A percentile compares a stretch with the other conserved stretches of the same genome.
Conservation (phyloP, 2,113 vertebrate species). For the Danio rerio region DNA sequence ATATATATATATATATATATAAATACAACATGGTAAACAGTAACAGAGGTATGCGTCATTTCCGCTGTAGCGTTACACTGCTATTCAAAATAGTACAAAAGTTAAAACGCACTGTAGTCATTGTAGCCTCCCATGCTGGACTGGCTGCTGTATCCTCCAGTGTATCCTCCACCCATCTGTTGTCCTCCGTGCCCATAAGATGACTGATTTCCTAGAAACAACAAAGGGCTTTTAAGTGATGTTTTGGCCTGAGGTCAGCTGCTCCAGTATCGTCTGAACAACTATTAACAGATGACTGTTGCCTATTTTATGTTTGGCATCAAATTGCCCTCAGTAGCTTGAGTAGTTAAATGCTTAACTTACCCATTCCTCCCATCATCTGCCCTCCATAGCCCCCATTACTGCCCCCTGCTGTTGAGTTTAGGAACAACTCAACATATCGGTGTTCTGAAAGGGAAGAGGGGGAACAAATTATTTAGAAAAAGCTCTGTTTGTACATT, state of each 20-base stretch:
- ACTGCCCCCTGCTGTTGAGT: constrained; percentile 97
- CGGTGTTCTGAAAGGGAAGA: constrained; percentile 85
- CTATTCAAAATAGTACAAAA: constrained; percentile 19
- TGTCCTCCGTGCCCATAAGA: constrained; percentile 85
- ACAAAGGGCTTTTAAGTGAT: background rate
- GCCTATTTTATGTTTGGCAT: background rate
- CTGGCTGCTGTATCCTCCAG: constrained; percentile 93
- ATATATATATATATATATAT: no score
- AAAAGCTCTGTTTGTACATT: background rate
- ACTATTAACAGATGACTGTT: background rate
- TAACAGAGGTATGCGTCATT: no score
- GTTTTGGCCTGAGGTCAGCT: background rate
- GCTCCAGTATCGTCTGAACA: background rate
- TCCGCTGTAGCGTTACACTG: no score
- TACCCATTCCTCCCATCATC: constrained; percentile 88
- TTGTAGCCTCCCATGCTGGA: constrained; percentile 96
- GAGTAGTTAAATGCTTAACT: background rate
- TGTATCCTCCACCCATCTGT: constrained; percentile 92
- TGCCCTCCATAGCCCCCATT: constrained; percentile 93
- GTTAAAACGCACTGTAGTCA: constrained; percentile 84
- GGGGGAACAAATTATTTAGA: background rate
- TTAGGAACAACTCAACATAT: constrained; percentile 98
- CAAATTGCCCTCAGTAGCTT: background rate
- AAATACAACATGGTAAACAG: no score
- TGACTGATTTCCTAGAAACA: constrained; percentile 84